Evolutionary conservation across 2,113 vertebrate genomes (phyloP).

Genomic region (Amphilophus citrinellus): DNA sequence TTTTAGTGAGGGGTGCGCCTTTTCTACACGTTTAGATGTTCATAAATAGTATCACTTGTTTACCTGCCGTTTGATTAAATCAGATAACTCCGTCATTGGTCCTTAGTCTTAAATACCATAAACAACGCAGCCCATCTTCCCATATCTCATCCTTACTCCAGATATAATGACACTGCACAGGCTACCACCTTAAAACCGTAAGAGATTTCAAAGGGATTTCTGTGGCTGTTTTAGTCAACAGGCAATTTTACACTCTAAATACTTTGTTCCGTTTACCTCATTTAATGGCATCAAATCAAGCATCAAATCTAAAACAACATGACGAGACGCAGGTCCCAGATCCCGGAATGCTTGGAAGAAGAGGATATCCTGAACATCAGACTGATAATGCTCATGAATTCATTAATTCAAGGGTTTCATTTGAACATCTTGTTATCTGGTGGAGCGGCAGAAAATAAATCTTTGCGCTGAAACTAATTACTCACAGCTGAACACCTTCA

Average conservation of each 20-base stretch:
- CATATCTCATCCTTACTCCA: background rate
- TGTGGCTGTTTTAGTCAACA: background rate
- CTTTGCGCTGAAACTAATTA: background rate
- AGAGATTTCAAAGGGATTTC: background rate
- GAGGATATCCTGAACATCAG: background rate
- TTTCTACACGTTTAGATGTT: background rate
- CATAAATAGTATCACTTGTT: background rate
- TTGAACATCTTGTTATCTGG: background rate
- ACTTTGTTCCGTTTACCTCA: background rate
- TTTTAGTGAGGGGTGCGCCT: conserved; percentile 28
- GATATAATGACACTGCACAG: background rate
- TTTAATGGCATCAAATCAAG: background rate
- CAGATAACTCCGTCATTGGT: background rate
- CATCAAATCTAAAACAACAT: background rate
- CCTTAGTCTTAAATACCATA: background rate
- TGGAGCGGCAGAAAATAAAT: background rate
- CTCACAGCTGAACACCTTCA: conserved; percentile 24
- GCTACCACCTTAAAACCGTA: background rate
- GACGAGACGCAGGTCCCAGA: background rate
- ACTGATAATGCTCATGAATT: background rate
- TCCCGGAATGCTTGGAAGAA: background rate
- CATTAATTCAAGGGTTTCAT: background rate
- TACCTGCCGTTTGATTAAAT: background rate
- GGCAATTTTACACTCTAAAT: background rate
- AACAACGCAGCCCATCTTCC: background rate